Evolutionary conservation across 2,888 invertebrate species (phyloP).

Genomic region (Stegophylla sp.): DNA sequence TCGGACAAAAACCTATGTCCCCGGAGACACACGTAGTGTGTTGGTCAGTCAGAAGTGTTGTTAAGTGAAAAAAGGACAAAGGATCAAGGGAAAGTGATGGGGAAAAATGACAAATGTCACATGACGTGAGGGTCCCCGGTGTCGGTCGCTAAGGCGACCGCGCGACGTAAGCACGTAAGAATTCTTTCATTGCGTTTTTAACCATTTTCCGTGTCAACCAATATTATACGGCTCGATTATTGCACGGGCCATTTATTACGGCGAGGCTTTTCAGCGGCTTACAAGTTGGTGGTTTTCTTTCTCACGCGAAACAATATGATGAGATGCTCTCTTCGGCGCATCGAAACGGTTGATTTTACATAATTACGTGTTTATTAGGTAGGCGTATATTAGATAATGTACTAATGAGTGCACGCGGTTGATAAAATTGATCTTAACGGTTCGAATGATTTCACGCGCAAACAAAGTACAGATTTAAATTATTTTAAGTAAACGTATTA

Average conservation of each 20-base stretch:
- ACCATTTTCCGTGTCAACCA: slow-evolving; percentile 30
- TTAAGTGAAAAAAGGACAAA: slow-evolving; percentile 26
- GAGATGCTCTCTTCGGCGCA: neutral
- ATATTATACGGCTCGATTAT: slow-evolving; percentile 51
- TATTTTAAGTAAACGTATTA: too few relatives aligned
- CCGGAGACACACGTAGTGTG: neutral
- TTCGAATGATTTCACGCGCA: too few relatives aligned
- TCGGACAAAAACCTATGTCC: neutral
- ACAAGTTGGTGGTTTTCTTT: slow-evolving; percentile 27
- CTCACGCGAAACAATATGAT: slow-evolving; percentile 18
- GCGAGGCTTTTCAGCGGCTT: slow-evolving; percentile 50
- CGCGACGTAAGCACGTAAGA: neutral
- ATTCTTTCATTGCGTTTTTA: slow-evolving; percentile 30
- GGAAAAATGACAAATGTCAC: slow-evolving; percentile 39
- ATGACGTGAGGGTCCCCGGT: neutral
- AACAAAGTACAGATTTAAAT: too few relatives aligned
- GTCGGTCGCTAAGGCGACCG: slow-evolving; percentile 29
- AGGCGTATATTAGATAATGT: neutral
- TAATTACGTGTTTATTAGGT: neutral
- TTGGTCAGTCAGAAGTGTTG: slow-evolving; percentile 8
- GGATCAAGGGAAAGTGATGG: neutral
- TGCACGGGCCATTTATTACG: slow-evolving; percentile 48
- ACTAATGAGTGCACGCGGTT: too few relatives aligned
- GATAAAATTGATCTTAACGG: too few relatives aligned
- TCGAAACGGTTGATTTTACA: neutral